A percentile compares a stretch with the other conserved stretches of the same genome.
phyloP scores from a whole-genome alignment of 2,888 invertebrate species.

The Amorpha juglandis region DNA sequence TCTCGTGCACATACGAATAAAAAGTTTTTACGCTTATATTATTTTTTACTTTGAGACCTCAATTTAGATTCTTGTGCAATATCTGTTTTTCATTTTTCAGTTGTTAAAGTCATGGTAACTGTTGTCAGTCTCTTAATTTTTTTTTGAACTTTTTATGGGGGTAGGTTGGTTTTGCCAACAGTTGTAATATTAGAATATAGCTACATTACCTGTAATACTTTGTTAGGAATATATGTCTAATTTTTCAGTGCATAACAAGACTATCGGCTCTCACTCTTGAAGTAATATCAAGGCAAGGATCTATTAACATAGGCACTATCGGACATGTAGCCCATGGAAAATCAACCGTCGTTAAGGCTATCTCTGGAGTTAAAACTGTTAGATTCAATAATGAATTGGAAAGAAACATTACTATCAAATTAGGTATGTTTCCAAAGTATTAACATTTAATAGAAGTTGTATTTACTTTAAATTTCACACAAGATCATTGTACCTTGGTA shows the following conservation, averaged over 20 bases:
- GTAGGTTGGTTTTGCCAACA: too few species aligned
- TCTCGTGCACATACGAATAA: too few species aligned
- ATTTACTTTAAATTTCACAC: too few species aligned
- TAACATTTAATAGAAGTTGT: too few species aligned
- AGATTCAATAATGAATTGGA: conserved; percentile 99
- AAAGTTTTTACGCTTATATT: too few species aligned
- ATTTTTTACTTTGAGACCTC: too few species aligned
- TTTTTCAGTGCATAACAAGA: conserved; percentile 90
- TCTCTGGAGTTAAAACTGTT: conserved; percentile 99
- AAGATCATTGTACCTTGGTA: too few species aligned
- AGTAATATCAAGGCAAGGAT: conserved; percentile 99
- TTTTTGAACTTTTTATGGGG: too few species aligned
- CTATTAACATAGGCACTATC: conserved; percentile 99
- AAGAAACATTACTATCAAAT: conserved; percentile 99
- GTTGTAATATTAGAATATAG: conserved; percentile 31
- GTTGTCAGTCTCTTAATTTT: too few species aligned
- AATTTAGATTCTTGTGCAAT: too few species aligned
- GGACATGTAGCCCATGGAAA: conserved; percentile 99
- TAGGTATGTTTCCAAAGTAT: conserved; percentile 87
- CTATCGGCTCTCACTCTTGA: conserved; percentile 97
- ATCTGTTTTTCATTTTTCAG: too few species aligned
- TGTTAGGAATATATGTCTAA: conserved; percentile 1
- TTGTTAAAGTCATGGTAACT: too few species aligned
- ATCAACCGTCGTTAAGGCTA: conserved; percentile 99
- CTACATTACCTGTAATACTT: conserved; percentile 33